A percentile compares a stretch with the other conserved stretches of the same genome.
phyloP scores from a whole-genome alignment of 2,888 invertebrate genomes.

The Chouioia cunea region DNA sequence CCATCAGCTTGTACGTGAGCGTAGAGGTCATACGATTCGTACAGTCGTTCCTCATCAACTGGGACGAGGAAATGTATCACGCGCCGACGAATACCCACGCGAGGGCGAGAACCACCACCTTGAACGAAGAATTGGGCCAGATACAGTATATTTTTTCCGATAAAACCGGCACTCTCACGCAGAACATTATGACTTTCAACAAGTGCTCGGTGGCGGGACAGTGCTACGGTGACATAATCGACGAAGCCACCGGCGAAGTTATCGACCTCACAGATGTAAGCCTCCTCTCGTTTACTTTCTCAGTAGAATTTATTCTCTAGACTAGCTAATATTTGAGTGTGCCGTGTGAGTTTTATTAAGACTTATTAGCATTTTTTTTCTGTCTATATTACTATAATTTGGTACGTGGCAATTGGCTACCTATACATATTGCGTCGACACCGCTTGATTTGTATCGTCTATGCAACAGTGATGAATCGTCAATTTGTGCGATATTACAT shows the following conservation, averaged over 20 bases:
- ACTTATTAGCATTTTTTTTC: conserved; percentile 1
- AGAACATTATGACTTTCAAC: conserved; percentile 99
- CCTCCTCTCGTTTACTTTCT: neutral
- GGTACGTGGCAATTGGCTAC: conserved; percentile 21
- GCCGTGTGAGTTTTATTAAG: conserved; percentile 29
- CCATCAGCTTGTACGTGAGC: conserved; percentile 97
- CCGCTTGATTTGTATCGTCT: conserved; percentile 42
- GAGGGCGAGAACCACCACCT: conserved; percentile 95
- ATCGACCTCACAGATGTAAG: conserved; percentile 82
- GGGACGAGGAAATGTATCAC: conserved; percentile 98
- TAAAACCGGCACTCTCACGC: conserved; percentile 98
- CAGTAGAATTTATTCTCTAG: too few relatives aligned
- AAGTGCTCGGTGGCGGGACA: conserved; percentile 96
- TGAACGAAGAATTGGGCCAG: conserved; percentile 98
- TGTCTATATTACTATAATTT: neutral
- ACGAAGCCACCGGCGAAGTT: conserved; percentile 88
- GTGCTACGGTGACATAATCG: conserved; percentile 92
- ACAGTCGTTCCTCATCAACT: conserved; percentile 98
- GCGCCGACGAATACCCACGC: conserved; percentile 91
- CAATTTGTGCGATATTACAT: conserved; percentile 22
- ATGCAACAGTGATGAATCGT: conserved; percentile 20
- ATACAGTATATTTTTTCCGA: conserved; percentile 99
- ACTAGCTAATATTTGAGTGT: conserved; percentile 45
- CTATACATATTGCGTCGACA: conserved; percentile 28
- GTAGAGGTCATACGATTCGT: conserved; percentile 97